phyloP scores from a whole-genome alignment of 2,113 vertebrate species.

The Nerophis lumbriciformis region DNA sequence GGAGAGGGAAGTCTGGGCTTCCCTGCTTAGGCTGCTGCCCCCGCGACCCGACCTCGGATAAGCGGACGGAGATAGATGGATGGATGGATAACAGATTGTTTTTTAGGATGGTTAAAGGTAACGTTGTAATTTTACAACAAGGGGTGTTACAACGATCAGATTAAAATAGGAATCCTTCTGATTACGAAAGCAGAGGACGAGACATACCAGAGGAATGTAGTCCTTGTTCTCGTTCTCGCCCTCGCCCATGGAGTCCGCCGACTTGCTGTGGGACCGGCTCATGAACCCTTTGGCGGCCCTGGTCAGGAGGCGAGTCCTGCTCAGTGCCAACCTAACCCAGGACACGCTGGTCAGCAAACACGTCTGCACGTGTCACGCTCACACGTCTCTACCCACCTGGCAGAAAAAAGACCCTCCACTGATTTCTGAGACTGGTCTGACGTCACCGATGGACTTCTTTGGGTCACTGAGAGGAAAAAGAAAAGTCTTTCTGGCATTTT shows the following conservation, averaged over 20 bases:
- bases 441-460: constrained; percentile 73
- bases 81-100: too few species aligned
- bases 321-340: constrained; percentile 77
- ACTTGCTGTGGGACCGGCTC: constrained; percentile 73
- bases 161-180: too few species aligned
- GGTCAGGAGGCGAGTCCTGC: constrained; percentile 80
- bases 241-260: constrained; percentile 67
- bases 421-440: constrained; percentile 79
- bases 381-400: constrained; percentile 70
- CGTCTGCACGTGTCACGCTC: not conserved
- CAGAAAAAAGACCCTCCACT: constrained; percentile 81
- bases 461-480: constrained; percentile 64
- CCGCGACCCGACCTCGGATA: too few species aligned
- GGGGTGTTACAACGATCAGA: too few species aligned
- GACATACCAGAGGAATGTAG: constrained; percentile 87
- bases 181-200: too few species aligned
- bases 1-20: too few species aligned
- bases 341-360: not conserved
- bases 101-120: too few species aligned
- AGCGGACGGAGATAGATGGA: too few species aligned
- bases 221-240: constrained; percentile 78
- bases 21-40: too few species aligned
- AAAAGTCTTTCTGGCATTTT: constrained; percentile 2
- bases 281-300: constrained; percentile 87
- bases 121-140: too few species aligned